phyloP scores from a whole-genome alignment of 2,113 vertebrate species.

The Xiphophorus hellerii region DNA sequence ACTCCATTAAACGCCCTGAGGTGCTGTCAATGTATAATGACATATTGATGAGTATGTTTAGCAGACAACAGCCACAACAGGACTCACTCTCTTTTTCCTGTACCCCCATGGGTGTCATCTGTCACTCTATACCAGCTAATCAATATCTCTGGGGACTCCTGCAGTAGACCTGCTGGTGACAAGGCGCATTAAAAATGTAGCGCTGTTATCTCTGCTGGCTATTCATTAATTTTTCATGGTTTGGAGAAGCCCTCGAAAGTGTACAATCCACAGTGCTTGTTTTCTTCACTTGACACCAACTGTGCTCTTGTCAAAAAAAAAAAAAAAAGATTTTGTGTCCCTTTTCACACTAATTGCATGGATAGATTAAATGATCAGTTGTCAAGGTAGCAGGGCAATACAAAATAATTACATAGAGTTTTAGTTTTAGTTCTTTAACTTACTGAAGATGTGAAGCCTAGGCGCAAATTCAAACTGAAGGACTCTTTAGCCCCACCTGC shows the following conservation, averaged over 20 bases:
- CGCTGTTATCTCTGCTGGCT: constrained; percentile 58
- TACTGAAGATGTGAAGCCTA: neutral
- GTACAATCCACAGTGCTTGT: neutral
- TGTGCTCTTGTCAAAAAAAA: constrained; percentile 15
- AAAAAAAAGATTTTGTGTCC: neutral
- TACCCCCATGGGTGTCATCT: constrained; percentile 60
- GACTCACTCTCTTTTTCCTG: constrained; percentile 66
- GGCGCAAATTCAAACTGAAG: too few species aligned
- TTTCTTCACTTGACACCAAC: constrained; percentile 39
- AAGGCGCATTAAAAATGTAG: constrained; percentile 69
- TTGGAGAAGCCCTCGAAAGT: constrained; percentile 44
- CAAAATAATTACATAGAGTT: neutral
- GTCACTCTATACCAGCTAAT: constrained; percentile 68
- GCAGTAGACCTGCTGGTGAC: constrained; percentile 56
- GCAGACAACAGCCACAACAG: constrained; percentile 61
- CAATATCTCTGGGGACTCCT: constrained; percentile 64
- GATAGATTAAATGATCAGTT: neutral
- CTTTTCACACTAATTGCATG: neutral
- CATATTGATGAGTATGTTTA: constrained; percentile 87
- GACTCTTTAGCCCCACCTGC: too few species aligned
- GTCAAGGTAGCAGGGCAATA: neutral
- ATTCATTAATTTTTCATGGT: constrained; percentile 69
- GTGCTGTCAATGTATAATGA: constrained; percentile 88
- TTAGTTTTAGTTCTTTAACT: neutral
- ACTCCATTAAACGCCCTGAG: constrained; percentile 89